Base-by-base conservation (phyloP, 2,113 vertebrate species). In the Carassius auratus region DNA sequence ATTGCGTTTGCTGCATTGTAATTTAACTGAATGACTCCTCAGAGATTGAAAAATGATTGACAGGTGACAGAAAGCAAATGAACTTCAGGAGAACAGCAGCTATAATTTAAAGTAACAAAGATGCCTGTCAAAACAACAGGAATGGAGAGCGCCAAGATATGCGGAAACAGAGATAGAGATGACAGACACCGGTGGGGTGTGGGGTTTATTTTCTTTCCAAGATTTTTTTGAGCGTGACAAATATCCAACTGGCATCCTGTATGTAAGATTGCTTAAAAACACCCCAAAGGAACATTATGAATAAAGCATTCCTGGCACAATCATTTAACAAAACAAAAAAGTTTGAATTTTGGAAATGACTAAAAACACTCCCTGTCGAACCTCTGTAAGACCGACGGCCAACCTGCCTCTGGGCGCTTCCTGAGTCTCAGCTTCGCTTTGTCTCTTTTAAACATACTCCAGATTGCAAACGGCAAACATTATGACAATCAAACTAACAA, bases 21-120 rank as follows among this genome's bases (percentile, higher is more conserved):
- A 85, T 42, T 78, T 36, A 48, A n/a, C 36, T 3, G 55, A 61
- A 61, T 80, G 42, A 30, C 73, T 74, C 26, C 50, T 38, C 76
- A 75, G 45, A 61, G 69, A 62, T 86, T 81, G 52, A 66, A 57
- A 86, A 69, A 79, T 83, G 80, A 88, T 78, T 78, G 84, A 79
- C 87, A 55, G n/a, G 26, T 82, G 61, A 74, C 73, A 86, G 74
- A 79, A 74, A 86, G 73, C 64, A 79, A 69, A 84, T 76, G 21
- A 33, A 66, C 52, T 33, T 48, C 48, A 76, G 76, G 23, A 80
- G 33, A 64, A 84, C 48, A 59, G 81, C 30, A 68, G 45, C 75
- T 69, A 50, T 69, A 79, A 82, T 76, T 84, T 55, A 76, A 86
- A 76, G 69, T 80, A 81, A 42, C 33, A 86, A 81, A 64, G 33